Conservation (phyloP, 2,888 invertebrate species). For the Dryobota labecula region DNA sequence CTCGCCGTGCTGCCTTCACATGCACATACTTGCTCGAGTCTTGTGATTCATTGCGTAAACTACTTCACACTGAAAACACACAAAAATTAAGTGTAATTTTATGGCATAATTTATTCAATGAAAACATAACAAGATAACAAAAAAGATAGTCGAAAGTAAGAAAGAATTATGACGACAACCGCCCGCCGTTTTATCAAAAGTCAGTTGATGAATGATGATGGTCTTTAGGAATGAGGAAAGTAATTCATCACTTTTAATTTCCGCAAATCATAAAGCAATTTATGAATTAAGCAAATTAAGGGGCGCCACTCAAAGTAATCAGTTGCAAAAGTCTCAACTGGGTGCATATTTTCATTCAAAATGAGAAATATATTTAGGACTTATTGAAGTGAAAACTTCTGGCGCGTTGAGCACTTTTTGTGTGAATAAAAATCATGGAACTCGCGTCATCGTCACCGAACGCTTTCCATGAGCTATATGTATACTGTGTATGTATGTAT, state of each 20-base stretch:
- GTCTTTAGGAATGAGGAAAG: constrained; percentile 12
- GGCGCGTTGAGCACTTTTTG: no score
- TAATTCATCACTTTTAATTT: constrained; percentile 42
- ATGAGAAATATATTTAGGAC: background rate
- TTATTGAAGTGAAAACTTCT: no score
- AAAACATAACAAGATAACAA: background rate
- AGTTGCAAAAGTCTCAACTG: background rate
- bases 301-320: constrained; percentile 9
- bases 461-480: no score
- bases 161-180: constrained; percentile 12
- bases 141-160: background rate
- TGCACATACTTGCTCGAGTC: background rate
- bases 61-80: background rate
- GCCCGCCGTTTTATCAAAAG: constrained; percentile 2
- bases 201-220: constrained; percentile 34
- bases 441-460: no score
- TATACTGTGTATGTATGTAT: no score
- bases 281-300: constrained; percentile 30
- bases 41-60: background rate
- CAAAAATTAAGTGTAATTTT: background rate
- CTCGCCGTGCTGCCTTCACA: constrained; percentile 61
- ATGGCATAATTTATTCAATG: background rate
- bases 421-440: no score
- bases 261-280: constrained; percentile 23
- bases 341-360: background rate